Evolutionary conservation across 2,797 vertebrate species (phyloP), one percentile per base, ranked within the genome.

Genomic region (Coendou prehensilis): DNA sequence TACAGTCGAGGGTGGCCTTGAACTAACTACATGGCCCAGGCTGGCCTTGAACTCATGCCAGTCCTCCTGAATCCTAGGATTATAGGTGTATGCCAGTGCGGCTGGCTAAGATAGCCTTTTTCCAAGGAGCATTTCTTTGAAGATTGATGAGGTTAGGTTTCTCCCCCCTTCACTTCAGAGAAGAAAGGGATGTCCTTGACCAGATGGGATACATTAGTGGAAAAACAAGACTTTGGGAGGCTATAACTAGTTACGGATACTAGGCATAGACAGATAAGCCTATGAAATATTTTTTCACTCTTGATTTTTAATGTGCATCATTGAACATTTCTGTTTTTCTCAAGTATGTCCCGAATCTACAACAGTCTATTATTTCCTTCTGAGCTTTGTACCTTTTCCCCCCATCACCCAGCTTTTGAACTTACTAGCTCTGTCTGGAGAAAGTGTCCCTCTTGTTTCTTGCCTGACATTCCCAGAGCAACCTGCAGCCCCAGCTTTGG

Each of bases 381-480:
- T 89, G 61, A 90, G 79, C 15, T 64, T 75, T 80, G 6, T 26
- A 9, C 73, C 7, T 59, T 67, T 78, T 69, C 41, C 26, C 84
- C 33, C 28, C 45, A 91, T 54, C 37, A 85, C 52, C 47, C 14
- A 54, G 56, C 52, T 95, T 22, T 61, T 96, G 67, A 76, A 30
- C 78, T 45, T 63, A 1, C n/a, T 41, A 71, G 28, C 37, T 87
- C 23, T 92, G 30, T 83, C 63, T 87, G 47, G 57, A 73, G 26
- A 97, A 91, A 52, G 13, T 83, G 41, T 45, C 59, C 37, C 37
- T 45, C 2, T 63, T 87, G 50, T 14, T 45, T 45, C 17, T 87
- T 86, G 87, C 18, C 69, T 93, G 50, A 28, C 52, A 81, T 87
- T 94, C 50, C 76, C 20, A 59, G 56, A 94, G 80, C 9, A 95